Conservation (phyloP, 2,113 vertebrate genomes). For the Carassius gibelio region DNA sequence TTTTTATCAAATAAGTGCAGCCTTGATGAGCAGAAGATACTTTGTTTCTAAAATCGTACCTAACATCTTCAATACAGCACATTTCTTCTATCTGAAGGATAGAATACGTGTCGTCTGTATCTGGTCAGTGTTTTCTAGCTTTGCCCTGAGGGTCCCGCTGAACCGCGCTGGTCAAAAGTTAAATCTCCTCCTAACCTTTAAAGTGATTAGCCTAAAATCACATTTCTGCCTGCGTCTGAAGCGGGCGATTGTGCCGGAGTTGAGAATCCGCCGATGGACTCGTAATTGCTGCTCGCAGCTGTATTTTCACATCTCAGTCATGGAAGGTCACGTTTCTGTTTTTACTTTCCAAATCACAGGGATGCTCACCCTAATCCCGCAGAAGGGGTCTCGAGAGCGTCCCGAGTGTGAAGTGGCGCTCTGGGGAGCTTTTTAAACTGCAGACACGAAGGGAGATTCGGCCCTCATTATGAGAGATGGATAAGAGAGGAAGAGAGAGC, state of each 20-base stretch:
- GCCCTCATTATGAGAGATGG: slow-evolving; percentile 27
- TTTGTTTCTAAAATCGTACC: too few relatives aligned
- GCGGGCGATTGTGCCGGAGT: neutral
- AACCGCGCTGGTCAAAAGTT: neutral
- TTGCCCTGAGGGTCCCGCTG: neutral
- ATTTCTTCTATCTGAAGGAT: neutral
- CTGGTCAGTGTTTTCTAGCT: neutral
- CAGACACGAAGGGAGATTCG: slow-evolving; percentile 13
- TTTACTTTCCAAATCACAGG: slow-evolving; percentile 4
- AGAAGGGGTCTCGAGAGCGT: neutral
- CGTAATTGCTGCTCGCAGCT: slow-evolving; percentile 11
- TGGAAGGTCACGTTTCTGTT: slow-evolving; percentile 8
- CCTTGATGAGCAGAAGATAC: too few relatives aligned
- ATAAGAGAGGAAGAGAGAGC: neutral
- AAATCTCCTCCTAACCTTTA: slow-evolving; percentile 2
- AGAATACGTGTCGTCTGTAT: neutral
- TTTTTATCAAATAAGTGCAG: too few relatives aligned
- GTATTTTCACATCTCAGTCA: neutral
- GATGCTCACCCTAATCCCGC: neutral
- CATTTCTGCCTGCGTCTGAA: neutral
- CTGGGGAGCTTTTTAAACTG: slow-evolving; percentile 16
- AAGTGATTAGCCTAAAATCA: slow-evolving; percentile 15
- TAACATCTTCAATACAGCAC: neutral
- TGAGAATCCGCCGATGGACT: neutral
- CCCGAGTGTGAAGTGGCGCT: slow-evolving; percentile 3